Base-by-base conservation (phyloP, 2,797 vertebrate species). In the Arrhamphus sclerolepis region DNA sequence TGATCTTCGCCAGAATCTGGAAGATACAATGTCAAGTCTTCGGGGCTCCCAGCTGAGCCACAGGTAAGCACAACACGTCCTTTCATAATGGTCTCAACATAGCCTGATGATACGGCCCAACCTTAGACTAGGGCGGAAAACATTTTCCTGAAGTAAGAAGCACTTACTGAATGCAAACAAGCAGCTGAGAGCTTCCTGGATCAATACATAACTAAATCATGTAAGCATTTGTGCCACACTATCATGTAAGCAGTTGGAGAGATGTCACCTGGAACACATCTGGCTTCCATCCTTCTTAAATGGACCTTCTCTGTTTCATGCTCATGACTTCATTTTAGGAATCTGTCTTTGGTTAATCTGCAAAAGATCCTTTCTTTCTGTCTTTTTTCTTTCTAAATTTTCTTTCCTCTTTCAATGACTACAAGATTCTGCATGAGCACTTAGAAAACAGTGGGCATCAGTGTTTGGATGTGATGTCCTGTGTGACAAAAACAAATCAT, bases 1-100 rank as follows among this genome's bases (percentile, higher is more conserved):
- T 75, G 98, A 99, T 89, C 94, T 99, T 18, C 94, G 98, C 24
- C 98, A 99, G 91, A 99, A 99, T 84, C 87, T 99, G 89, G 97
- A 99, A 82, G 98, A 98, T 63, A 99, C 98, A 38, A 99, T 99
- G 98, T 97, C 96, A 47, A 99, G 97, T 82, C 91, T 99, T 46
- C 92, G 96, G 26, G 98, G 97, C 28, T 95, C 97, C 63, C 97
- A 99, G 83, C 94, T 98, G 60, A 93, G 95, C 66, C 98, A 99
- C 87, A 96, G 97, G 98, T 98, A 72, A 89, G 88, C 21, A 18
- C 29, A 43, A n/a, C 9, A 24, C 2, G 60, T 58, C 22, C 21
- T 42, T 38, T 62, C 24, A n/a, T 16, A 14, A 38, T 14, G 5
- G 3, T n/a, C n/a, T 58, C 14, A 46, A 34, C 3, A 21, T 1